Evolutionary conservation across 2,888 invertebrate genomes (phyloP), one percentile per base, ranked within the genome.

Genomic region (Resseliella maxima): DNA sequence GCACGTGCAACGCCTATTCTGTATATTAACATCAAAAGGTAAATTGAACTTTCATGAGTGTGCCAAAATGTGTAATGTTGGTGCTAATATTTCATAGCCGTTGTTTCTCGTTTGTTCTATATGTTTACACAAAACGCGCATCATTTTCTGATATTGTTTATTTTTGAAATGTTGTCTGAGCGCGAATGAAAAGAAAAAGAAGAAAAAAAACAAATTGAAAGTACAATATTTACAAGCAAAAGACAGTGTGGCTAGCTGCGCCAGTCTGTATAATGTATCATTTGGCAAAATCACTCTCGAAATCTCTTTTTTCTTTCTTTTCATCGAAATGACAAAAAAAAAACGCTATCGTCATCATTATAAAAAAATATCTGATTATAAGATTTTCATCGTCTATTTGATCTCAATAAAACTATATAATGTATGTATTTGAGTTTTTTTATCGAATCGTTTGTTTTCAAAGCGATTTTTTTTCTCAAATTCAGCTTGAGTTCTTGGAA

Each of bases 391-490:
- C 6, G 31, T 31, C 31, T 72, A 12, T 72, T 59, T 72, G 31
- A 72, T 72, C 72, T 18, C 15, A 72, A 72, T 72, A 72, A 72
- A 72, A n/a, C n/a, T n/a, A n/a, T n/a, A n/a, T n/a, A n/a, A n/a
- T n/a, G n/a, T n/a, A n/a, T n/a, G n/a, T n/a, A n/a, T n/a, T n/a
- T n/a, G n/a, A n/a, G n/a, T 31, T 27, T 72, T 27, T 31, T 12
- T 72, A 15, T 27, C 0, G 15, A 5, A 31, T n/a, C 21, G 31
- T 72, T 31, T 72, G 31, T 35, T 72, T 35, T 31, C 27, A 5
- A 5, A 12, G 31, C 10, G 2, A 72, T 72, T 18, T 72, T 59
- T 72, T 6, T 59, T n/a, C 12, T 59, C 24, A 59, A 59, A 59
- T n/a, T n/a, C n/a, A n/a, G 45, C 12, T n/a, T n/a, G n/a, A n/a